Evolutionary conservation across 2,113 vertebrate species (phyloP), one percentile per base, ranked within the genome.

Genomic region (Erinaceus europaeus): DNA sequence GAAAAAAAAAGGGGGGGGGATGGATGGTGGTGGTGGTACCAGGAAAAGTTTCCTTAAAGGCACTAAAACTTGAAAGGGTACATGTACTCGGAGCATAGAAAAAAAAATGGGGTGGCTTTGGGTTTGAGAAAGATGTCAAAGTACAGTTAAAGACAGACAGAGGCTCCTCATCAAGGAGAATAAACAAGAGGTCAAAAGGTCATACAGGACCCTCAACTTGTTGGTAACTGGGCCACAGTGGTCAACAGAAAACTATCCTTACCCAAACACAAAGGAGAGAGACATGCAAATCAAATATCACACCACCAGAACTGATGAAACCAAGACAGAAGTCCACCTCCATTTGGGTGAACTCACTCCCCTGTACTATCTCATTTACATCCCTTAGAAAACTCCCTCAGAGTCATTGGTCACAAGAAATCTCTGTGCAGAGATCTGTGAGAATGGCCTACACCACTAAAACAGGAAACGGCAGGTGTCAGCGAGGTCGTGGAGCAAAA

Each of bases 31-130:
- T n/a, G n/a, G n/a, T n/a, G n/a, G n/a, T n/a, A n/a, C n/a, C n/a
- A n/a, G n/a, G n/a, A n/a, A n/a, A n/a, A n/a, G n/a, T 42, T 89
- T 80, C 62, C 65, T 82, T 36, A 77, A 90, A 87, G 32, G 86
- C 59, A 75, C 10, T 65, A 59, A 92, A 82, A 57, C 72, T 17
- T 83, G 75, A 88, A 73, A 77, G 46, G 17, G 48, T 72, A 59
- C 46, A 78, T 76, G 64, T 53, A 88, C 12, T n/a, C n/a, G n/a
- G n/a, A n/a, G n/a, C n/a, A n/a, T 67, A 75, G 84, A 55, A 12
- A 34, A 67, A 84, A 79, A 79, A 48, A 81, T 6, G 46, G 57
- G 9, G 57, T 8, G 23, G 74, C 25, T 27, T 69, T 40, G 40
- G 29, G 36, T 72, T 57, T 89, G 53, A 77, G 53, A 89, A 91